A percentile compares a stretch with the other conserved stretches of the same genome.
phyloP scores from a whole-genome alignment of 2,113 vertebrate genomes.

The Gasterosteus nipponicus region DNA sequence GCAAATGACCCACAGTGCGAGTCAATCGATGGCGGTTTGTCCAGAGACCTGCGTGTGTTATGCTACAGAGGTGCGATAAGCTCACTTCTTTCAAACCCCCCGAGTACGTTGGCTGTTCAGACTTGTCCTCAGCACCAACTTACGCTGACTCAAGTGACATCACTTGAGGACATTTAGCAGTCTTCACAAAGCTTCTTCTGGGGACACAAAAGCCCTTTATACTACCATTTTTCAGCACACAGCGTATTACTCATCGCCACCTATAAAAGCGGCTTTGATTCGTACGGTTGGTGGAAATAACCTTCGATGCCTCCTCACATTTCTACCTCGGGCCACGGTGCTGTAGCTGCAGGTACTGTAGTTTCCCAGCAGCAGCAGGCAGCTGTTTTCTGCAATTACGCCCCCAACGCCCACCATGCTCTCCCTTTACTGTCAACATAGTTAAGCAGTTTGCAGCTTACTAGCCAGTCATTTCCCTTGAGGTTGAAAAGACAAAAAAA shows the following conservation, averaged over 20 bases:
- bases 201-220: not conserved
- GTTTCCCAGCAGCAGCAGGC: not conserved
- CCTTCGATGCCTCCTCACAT: not conserved
- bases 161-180: too few species aligned
- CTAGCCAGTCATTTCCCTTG: not conserved
- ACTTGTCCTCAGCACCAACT: too few species aligned
- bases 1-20: too few species aligned
- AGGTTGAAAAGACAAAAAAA: not conserved
- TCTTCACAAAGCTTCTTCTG: not conserved
- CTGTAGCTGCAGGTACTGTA: too few species aligned
- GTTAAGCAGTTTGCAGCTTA: not conserved
- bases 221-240: not conserved
- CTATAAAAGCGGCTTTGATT: not conserved
- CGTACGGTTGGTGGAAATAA: not conserved
- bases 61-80: not conserved
- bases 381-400: not conserved
- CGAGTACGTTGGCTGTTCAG: not conserved
- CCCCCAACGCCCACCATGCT: not conserved
- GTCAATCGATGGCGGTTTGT: too few species aligned
- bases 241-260: not conserved
- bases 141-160: too few species aligned
- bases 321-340: not conserved
- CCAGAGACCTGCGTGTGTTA: too few species aligned
- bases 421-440: not conserved
- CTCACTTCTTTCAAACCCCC: not conserved